A percentile compares a stretch with the other conserved stretches of the same genome.
These are phyloP conservation scores for Atopsyche davidsoni DNA, from an alignment of 1,140 invertebrate species.

Conservation along the genomic window DNA sequence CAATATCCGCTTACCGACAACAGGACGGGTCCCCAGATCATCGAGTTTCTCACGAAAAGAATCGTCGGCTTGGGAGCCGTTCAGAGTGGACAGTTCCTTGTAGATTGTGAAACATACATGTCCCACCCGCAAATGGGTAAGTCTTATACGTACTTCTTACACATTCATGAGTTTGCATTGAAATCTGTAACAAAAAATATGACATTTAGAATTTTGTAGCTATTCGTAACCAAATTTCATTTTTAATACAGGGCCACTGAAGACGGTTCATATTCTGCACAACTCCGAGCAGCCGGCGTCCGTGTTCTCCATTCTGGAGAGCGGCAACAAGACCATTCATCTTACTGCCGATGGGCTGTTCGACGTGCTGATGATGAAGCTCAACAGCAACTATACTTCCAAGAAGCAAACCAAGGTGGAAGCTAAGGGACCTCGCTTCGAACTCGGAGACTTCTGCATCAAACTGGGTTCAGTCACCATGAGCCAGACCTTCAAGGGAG, in stretches of 20 bases:
- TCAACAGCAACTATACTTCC: conserved; percentile 78
- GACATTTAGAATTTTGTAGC: not conserved
- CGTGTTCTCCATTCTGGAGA: conserved; percentile 88
- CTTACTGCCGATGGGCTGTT: conserved; percentile 86
- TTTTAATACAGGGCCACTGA: conserved; percentile 48
- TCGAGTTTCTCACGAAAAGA: conserved; percentile 80
- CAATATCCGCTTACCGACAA: conserved; percentile 83
- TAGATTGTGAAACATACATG: conserved; percentile 92
- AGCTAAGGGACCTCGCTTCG: conserved; percentile 86
- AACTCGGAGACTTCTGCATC: conserved; percentile 89
- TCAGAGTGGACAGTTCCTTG: conserved; percentile 82
- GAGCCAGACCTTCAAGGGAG: conserved; percentile 89
- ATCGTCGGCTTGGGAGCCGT: conserved; percentile 78
- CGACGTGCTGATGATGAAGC: conserved; percentile 84
- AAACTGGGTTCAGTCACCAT: conserved; percentile 91
- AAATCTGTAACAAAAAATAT: not conserved
- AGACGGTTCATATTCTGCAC: conserved; percentile 85
- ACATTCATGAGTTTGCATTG: not conserved
- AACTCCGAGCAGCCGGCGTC: conserved; percentile 93
- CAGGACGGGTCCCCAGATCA: conserved; percentile 75
- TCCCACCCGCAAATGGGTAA: conserved; percentile 67
- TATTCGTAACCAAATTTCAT: not conserved
- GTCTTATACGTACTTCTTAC: conserved; percentile 26
- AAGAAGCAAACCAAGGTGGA: conserved; percentile 88
- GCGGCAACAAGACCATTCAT: conserved; percentile 74